Evolutionary conservation across 2,797 vertebrate genomes (phyloP).

Genomic region (Pteropus rufus): DNA sequence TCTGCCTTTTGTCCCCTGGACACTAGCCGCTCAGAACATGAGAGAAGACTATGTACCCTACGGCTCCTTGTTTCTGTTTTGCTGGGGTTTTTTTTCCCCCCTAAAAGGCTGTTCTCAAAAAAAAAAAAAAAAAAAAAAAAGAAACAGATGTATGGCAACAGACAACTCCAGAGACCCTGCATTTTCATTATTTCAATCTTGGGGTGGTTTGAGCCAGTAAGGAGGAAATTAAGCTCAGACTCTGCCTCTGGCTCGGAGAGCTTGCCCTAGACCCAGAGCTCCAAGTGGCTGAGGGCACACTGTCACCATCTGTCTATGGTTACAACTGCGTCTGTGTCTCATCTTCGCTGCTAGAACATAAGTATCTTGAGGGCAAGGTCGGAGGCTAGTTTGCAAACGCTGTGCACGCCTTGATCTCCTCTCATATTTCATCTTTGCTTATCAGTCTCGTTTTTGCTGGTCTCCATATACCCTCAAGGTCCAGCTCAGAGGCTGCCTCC

Average conservation of each 20-base stretch:
- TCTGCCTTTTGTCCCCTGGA: neutral
- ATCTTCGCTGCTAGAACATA: neutral
- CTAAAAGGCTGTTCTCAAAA: neutral
- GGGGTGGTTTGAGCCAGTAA: neutral
- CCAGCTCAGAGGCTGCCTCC: neutral
- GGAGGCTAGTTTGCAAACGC: neutral
- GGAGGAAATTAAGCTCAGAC: neutral
- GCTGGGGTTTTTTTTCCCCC: too few species aligned
- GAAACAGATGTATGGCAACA: slow-evolving; percentile 2
- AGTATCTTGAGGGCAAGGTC: neutral
- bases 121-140: neutral
- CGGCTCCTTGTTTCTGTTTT: neutral
- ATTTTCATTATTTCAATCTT: neutral
- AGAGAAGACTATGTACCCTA: neutral
- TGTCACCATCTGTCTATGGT: neutral
- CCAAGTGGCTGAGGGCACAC: neutral
- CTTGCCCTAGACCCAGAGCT: neutral
- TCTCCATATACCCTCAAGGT: neutral
- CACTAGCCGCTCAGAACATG: neutral
- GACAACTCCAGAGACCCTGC: neutral
- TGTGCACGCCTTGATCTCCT: neutral
- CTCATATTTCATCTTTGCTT: neutral
- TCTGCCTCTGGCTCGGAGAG: neutral
- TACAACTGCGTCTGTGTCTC: neutral
- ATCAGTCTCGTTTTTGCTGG: neutral